Conservation (phyloP, 2,888 invertebrate genomes). For the Heteromurus nitidus region DNA sequence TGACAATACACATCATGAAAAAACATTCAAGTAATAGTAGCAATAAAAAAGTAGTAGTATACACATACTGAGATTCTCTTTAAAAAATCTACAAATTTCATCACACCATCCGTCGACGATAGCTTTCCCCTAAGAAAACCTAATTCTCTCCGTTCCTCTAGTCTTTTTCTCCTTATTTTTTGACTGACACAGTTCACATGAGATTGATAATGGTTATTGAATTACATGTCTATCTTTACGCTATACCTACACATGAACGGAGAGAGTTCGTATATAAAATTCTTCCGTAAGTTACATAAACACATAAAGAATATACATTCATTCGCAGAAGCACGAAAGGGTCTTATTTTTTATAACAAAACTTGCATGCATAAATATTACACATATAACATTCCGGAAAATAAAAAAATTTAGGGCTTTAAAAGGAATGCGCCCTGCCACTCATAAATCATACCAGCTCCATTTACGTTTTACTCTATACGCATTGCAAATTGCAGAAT, state of each 20-base stretch:
- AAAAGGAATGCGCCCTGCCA: not conserved
- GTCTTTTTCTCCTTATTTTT: not conserved
- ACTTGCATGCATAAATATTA: constrained; percentile 16
- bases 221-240: too few relatives aligned
- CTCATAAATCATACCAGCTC: constrained; percentile 41
- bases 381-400: constrained; percentile 17
- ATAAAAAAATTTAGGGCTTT: not conserved
- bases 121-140: not conserved
- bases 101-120: too few relatives aligned
- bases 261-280: too few relatives aligned
- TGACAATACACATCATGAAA: constrained; percentile 49
- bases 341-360: too few relatives aligned
- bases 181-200: too few relatives aligned
- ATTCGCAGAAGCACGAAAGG: too few relatives aligned
- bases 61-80: too few relatives aligned
- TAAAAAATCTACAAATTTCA: not conserved
- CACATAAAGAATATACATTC: too few relatives aligned
- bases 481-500: not conserved
- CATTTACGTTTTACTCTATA: not conserved
- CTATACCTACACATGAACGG: too few relatives aligned
- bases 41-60: not conserved
- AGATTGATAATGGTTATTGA: too few relatives aligned
- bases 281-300: too few relatives aligned
- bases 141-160: not conserved
- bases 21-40: constrained; percentile 9